Conservation (phyloP, 2,797 vertebrate genomes). For the Mormyrops attenuatus region DNA sequence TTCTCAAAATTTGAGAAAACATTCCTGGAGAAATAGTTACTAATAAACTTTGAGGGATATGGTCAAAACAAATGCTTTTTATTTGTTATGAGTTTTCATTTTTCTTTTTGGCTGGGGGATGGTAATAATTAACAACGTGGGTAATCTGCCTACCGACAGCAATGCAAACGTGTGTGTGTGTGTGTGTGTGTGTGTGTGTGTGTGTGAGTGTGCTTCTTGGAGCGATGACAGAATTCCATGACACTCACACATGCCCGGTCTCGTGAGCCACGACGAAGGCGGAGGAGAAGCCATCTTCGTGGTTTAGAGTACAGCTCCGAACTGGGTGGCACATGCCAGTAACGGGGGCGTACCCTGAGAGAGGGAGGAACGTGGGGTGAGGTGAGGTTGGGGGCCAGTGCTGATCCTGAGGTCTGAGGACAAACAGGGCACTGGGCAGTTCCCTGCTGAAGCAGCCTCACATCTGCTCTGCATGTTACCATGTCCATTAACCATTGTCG, state of each 20-base stretch:
- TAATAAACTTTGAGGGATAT: not conserved
- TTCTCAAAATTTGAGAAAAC: not conserved
- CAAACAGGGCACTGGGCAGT: not conserved
- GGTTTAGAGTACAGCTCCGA: conserved; percentile 95
- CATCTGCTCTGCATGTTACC: not conserved
- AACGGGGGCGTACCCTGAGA: conserved; percentile 88
- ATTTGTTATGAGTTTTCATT: not conserved
- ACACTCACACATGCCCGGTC: conserved; percentile 95
- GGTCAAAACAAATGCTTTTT: not conserved
- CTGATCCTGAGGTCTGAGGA: not conserved
- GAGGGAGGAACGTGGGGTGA: not conserved
- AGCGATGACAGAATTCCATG: not conserved
- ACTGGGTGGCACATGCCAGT: conserved; percentile 98
- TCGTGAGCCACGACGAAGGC: conserved; percentile 97
- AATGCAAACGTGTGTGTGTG: not conserved
- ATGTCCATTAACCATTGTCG: not conserved
- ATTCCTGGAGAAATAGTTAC: not conserved
- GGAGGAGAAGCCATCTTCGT: conserved; percentile 96
- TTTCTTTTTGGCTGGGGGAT: not conserved
- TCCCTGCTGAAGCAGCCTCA: not conserved
- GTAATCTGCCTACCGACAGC: not conserved
- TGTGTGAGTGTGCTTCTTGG: not conserved
- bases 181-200: not conserved
- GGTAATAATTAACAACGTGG: not conserved
- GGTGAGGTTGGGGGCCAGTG: conserved; percentile 10